Evolutionary conservation across 2,113 vertebrate genomes (phyloP).

Genomic region (Riparia riparia): DNA sequence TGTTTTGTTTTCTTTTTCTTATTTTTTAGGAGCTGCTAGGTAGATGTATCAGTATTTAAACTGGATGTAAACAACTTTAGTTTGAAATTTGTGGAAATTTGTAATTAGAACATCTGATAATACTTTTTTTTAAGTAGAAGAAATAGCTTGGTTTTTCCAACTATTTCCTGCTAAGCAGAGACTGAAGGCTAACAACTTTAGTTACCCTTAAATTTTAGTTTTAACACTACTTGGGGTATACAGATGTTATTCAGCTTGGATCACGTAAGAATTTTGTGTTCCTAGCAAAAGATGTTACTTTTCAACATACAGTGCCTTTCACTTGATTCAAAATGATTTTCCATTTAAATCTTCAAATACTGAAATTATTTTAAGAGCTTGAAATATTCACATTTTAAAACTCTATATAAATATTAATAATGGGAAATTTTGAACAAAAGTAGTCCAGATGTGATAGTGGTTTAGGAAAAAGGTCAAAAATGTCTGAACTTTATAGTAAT

Average conservation of each 20-base stretch:
- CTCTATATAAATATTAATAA: not conserved
- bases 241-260: constrained; percentile 70
- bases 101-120: constrained; percentile 58
- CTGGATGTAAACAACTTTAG: constrained; percentile 72
- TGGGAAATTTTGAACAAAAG: not conserved
- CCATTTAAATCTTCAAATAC: not conserved
- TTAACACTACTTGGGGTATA: constrained; percentile 59
- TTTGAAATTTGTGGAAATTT: constrained; percentile 41
- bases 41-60: constrained; percentile 71
- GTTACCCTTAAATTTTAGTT: constrained; percentile 43
- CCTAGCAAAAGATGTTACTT: constrained; percentile 50
- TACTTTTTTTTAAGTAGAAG: not conserved
- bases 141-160: constrained; percentile 2
- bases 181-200: constrained; percentile 41
- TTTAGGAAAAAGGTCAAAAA: not conserved
- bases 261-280: constrained; percentile 58
- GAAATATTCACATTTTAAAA: not conserved
- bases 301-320: constrained; percentile 69
- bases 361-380: not conserved
- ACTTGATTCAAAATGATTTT: constrained; percentile 59
- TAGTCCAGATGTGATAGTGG: not conserved
- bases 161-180: constrained; percentile 36
- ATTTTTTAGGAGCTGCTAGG: constrained; percentile 73
- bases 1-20: constrained; percentile 50
- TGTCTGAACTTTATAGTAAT: not conserved